A percentile compares a stretch with the other conserved stretches of the same genome.
Conservation (phyloP, 2,888 invertebrate genomes). For the Dasypogon diadema region DNA sequence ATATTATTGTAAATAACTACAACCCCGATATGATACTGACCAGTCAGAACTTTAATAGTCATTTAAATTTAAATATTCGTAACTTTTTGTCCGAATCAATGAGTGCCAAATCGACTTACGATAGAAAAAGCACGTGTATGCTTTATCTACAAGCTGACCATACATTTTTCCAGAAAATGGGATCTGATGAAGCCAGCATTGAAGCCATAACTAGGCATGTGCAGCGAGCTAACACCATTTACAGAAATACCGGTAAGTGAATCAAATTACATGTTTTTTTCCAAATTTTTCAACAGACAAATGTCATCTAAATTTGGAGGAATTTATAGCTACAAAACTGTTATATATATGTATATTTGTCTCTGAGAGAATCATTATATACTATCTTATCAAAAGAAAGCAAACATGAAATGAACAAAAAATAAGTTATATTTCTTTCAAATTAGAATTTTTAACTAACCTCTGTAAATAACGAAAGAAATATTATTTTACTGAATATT, state of each 20-base stretch:
- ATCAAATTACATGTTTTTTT: no score
- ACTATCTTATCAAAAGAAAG: no score
- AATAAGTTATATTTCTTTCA: no score
- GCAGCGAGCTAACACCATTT: slow-evolving; percentile 91
- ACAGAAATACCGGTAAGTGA: slow-evolving; percentile 81
- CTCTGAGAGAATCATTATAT: no score
- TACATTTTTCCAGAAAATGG: slow-evolving; percentile 94
- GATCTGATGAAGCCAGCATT: slow-evolving; percentile 93
- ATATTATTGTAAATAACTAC: slow-evolving; percentile 74
- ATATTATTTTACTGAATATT: no score
- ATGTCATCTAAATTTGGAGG: no score
- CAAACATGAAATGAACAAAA: no score
- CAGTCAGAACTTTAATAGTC: slow-evolving; percentile 57
- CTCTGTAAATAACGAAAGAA: no score
- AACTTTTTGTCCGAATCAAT: slow-evolving; percentile 58
- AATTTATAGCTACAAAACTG: no score
- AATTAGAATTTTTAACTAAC: no score
- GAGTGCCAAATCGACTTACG: slow-evolving; percentile 68
- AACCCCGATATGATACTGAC: slow-evolving; percentile 67
- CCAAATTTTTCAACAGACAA: no score
- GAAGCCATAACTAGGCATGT: slow-evolving; percentile 96
- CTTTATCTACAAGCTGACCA: slow-evolving; percentile 96
- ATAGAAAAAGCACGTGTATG: slow-evolving; percentile 93
- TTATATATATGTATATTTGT: no score
- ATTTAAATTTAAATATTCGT: slow-evolving; percentile 56